Percentiles rank a stretch among this genome's conserved stretches.
Evolutionary conservation across 2,888 invertebrate genomes (phyloP).

Genomic region (Nycteola revayana): DNA sequence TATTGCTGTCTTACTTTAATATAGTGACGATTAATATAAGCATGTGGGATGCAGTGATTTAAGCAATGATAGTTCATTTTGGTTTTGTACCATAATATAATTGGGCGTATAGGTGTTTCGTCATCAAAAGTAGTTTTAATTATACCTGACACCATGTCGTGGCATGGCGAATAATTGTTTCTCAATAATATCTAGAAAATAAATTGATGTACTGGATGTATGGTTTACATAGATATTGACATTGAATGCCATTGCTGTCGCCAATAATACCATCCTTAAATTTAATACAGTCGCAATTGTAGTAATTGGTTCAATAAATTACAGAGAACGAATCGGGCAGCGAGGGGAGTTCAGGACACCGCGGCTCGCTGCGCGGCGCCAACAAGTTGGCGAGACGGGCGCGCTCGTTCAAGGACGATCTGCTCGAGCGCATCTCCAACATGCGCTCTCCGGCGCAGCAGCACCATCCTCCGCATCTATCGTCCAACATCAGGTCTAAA

Average conservation of each 20-base stretch:
- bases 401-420: conserved; percentile 95
- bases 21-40: too few species aligned
- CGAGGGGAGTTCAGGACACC: conserved; percentile 85
- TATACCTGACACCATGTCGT: too few species aligned
- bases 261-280: conserved; percentile 4
- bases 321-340: conserved; percentile 72
- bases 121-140: too few species aligned
- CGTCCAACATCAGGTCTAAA: conserved; percentile 69
- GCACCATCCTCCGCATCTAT: conserved; percentile 74
- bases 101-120: too few species aligned
- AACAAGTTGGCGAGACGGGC: conserved; percentile 92
- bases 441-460: conserved; percentile 90
- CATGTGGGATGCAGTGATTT: too few species aligned
- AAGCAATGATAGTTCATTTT: too few species aligned
- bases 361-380: conserved; percentile 90
- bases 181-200: too few species aligned
- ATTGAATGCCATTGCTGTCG: not conserved
- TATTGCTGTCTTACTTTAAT: too few species aligned
- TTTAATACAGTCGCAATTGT: conserved; percentile 12
- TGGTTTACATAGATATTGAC: conserved; percentile 1
- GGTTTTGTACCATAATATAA: too few species aligned
- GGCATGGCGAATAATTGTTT: too few species aligned
- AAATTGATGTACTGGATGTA: too few species aligned
- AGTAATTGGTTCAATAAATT: conserved; percentile 36
- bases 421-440: conserved; percentile 93